phyloP scores from a whole-genome alignment of 2,797 vertebrate genomes.

The Onychomys leucogaster region DNA sequence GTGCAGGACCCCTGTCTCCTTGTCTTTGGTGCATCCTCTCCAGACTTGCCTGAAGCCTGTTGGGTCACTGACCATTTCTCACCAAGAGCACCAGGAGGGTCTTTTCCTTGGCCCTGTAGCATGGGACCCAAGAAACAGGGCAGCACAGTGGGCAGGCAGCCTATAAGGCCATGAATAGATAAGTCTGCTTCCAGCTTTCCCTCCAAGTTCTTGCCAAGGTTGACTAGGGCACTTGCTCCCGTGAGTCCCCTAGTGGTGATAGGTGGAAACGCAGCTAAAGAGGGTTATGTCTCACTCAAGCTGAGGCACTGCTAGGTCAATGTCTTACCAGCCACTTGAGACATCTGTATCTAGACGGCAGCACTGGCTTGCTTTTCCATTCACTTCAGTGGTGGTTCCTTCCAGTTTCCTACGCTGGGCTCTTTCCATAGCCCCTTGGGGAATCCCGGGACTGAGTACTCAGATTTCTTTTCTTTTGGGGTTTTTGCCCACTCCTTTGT shows the following conservation, averaged over 20 bases:
- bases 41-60: neutral
- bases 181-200: neutral
- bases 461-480: neutral
- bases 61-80: neutral
- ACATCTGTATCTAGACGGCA: neutral
- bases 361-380: neutral
- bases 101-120: neutral
- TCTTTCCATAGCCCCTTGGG: neutral
- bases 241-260: slow-evolving; percentile 60
- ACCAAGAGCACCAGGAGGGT: neutral
- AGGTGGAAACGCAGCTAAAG: neutral
- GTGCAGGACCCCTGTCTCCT: neutral
- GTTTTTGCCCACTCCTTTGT: neutral
- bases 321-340: neutral
- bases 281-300: neutral
- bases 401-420: neutral
- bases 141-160: fast-evolving
- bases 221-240: neutral
- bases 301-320: fast-evolving
- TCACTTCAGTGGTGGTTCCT: neutral
- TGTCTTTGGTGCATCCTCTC: neutral
- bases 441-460: neutral
- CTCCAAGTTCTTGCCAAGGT: neutral
- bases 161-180: neutral
- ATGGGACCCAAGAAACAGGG: neutral